Conservation (phyloP, 1,140 invertebrate species). For the Tetramorium simillimum region DNA sequence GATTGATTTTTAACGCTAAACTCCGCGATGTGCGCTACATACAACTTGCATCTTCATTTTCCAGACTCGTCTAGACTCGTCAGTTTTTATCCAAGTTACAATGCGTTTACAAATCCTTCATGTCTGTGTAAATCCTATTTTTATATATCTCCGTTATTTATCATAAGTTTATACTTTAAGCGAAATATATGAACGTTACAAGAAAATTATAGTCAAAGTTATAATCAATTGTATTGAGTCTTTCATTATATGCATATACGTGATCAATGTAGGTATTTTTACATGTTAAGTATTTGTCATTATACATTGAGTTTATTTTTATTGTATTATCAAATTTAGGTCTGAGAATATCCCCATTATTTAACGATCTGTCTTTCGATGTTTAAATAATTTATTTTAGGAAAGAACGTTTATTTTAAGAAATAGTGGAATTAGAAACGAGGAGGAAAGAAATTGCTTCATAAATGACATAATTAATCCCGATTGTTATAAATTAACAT, state of each 20-base stretch:
- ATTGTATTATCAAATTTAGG: neutral
- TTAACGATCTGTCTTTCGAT: neutral
- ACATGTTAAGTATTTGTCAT: neutral
- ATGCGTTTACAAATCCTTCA: neutral
- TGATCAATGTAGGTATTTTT: neutral
- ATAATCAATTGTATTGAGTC: neutral
- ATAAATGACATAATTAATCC: neutral
- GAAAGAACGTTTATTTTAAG: constrained; percentile 9
- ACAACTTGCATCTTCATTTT: constrained; percentile 47
- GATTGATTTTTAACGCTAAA: constrained; percentile 55
- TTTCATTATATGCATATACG: neutral
- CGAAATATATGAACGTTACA: neutral
- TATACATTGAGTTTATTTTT: neutral
- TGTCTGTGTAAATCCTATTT: neutral
- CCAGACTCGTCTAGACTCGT: constrained; percentile 26
- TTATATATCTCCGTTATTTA: neutral
- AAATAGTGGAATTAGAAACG: neutral
- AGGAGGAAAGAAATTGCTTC: neutral
- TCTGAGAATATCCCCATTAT: neutral
- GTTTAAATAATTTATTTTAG: constrained; percentile 22
- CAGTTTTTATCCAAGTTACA: neutral
- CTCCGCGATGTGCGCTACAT: neutral
- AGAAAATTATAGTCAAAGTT: neutral
- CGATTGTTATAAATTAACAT: neutral
- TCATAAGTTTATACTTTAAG: neutral